Evolutionary conservation across 2,888 invertebrate species (phyloP).

Genomic region (Syrphus vitripennis): DNA sequence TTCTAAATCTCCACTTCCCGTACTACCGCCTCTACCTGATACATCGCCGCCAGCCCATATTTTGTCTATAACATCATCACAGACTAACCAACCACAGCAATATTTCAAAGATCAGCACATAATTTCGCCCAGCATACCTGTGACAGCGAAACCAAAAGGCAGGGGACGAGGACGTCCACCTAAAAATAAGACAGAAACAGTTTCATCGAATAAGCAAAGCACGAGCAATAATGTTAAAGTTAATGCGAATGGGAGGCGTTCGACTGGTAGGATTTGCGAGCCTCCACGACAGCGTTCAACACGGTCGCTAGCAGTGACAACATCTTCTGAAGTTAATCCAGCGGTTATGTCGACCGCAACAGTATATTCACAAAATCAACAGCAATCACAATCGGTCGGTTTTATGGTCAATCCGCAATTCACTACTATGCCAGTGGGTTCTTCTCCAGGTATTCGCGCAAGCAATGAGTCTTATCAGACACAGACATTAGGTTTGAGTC

Average conservation of each 20-base stretch:
- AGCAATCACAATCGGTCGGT: constrained; percentile 30
- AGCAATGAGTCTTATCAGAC: constrained; percentile 18
- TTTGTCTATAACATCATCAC: background rate
- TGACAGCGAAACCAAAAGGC: constrained; percentile 19
- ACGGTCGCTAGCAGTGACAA: constrained; percentile 10
- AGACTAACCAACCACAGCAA: background rate
- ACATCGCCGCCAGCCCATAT: background rate
- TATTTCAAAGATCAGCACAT: constrained; percentile 19
- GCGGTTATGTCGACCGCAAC: constrained; percentile 16
- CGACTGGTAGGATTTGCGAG: constrained; percentile 47
- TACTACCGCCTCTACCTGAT: background rate
- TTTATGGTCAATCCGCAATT: constrained; percentile 23
- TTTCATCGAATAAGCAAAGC: background rate
- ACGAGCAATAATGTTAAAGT: background rate
- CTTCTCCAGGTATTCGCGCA: constrained; percentile 18
- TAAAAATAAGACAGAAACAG: constrained; percentile 6
- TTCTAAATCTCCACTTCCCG: background rate
- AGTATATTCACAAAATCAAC: constrained; percentile 20
- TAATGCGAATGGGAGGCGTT: constrained; percentile 41
- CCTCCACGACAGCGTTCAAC: constrained; percentile 33
- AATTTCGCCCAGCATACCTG: background rate
- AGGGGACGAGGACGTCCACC: constrained; percentile 33
- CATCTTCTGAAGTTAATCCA: constrained; percentile 10
- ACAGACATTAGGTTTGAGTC: background rate
- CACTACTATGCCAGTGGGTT: constrained; percentile 13